Evolutionary conservation across 2,113 vertebrate species (phyloP).

Genomic region (rabbit (Oryctolagus cuniculus)): mOryCun1.1 NC_091443.1:4584501-4585000

Average conservation of each 20-base stretch:
- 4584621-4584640: background rate
- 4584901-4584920: background rate
- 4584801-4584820: background rate
- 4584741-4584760: background rate
- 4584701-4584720: background rate
- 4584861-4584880: background rate
- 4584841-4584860: background rate
- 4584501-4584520: background rate
- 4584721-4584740: background rate
- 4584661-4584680: background rate
- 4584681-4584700: background rate
- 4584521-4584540: background rate
- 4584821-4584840: background rate
- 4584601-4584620: background rate
- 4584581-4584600: background rate
- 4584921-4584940: background rate
- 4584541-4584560: background rate
- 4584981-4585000: background rate
- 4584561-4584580: background rate
- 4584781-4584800: background rate
- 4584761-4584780: background rate
- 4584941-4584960: background rate
- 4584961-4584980: background rate
- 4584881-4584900: background rate
- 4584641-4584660: background rate